Conservation (phyloP, 2,797 vertebrate genomes). For the Craterocephalus amniculus region DNA sequence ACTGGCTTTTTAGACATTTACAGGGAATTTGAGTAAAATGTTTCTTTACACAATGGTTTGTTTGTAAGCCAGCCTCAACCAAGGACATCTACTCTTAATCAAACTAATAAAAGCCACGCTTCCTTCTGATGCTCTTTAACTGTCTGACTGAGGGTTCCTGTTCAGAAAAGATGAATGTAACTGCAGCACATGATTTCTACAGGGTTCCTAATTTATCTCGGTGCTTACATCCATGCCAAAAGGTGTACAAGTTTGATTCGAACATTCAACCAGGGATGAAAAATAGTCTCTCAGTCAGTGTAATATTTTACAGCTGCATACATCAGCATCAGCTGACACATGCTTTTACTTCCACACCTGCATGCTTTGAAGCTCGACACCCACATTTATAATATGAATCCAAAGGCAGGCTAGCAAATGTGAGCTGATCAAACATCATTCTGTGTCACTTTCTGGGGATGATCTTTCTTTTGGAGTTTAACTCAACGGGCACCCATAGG, state of each 20-base stretch:
- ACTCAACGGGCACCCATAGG: not conserved
- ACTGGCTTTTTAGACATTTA: too few relatives aligned
- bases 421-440: too few relatives aligned
- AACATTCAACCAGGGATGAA: conserved; percentile 3
- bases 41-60: too few relatives aligned
- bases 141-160: conserved; percentile 26
- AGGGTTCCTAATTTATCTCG: conserved; percentile 51
- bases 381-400: too few relatives aligned
- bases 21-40: too few relatives aligned
- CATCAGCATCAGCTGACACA: conserved; percentile 23
- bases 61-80: conserved; percentile 26
- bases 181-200: too few relatives aligned
- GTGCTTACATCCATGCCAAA: conserved; percentile 8
- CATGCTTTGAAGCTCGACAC: not conserved
- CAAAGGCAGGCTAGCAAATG: not conserved
- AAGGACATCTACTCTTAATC: conserved; percentile 40
- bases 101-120: conserved; percentile 58
- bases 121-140: not conserved
- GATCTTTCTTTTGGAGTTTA: not conserved
- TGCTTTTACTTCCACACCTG: conserved; percentile 6
- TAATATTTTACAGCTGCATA: conserved; percentile 21
- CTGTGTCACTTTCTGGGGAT: not conserved
- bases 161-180: conserved; percentile 43
- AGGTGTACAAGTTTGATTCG: conserved; percentile 4
- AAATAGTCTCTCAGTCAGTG: conserved; percentile 10